A percentile compares a stretch with the other conserved stretches of the same genome.
phyloP scores from a whole-genome alignment of 2,797 vertebrate genomes.

The Corythornis leucogaster region DNA sequence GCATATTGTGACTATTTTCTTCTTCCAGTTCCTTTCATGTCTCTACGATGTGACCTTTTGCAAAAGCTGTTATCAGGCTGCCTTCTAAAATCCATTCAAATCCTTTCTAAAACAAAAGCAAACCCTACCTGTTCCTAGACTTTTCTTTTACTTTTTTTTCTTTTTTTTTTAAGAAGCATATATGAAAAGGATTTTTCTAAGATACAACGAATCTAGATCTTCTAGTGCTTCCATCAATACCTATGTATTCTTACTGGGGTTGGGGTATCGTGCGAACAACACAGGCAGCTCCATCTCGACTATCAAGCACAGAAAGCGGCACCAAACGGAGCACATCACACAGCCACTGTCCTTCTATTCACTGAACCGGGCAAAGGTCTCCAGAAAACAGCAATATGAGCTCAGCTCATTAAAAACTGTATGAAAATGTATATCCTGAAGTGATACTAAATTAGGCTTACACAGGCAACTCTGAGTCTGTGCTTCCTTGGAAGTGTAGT shows the following conservation, averaged over 20 bases:
- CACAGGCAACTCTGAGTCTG: conserved; percentile 11
- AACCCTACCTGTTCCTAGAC: background rate
- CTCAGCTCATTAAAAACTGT: conserved; percentile 58
- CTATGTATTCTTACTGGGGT: rapidly evolving
- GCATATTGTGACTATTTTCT: background rate
- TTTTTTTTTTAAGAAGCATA: background rate
- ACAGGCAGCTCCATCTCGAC: background rate
- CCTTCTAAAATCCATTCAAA: background rate
- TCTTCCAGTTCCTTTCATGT: background rate
- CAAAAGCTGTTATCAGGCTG: background rate
- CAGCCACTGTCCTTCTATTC: conserved; percentile 33
- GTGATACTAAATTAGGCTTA: conserved; percentile 60
- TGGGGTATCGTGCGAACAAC: background rate
- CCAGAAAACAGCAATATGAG: conserved; percentile 10
- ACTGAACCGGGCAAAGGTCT: conserved; percentile 41
- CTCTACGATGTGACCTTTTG: background rate
- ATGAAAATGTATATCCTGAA: conserved; percentile 53
- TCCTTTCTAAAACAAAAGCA: background rate
- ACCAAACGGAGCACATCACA: background rate
- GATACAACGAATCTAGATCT: background rate
- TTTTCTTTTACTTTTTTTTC: too few relatives aligned
- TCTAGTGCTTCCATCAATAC: background rate
- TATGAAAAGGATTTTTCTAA: background rate
- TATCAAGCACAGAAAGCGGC: background rate
- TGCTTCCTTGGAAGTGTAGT: conserved; percentile 48